Percentiles rank a stretch among this genome's conserved stretches.
Evolutionary conservation across 2,113 vertebrate genomes (phyloP).

Genomic region (Anoplopoma fimbria): DNA sequence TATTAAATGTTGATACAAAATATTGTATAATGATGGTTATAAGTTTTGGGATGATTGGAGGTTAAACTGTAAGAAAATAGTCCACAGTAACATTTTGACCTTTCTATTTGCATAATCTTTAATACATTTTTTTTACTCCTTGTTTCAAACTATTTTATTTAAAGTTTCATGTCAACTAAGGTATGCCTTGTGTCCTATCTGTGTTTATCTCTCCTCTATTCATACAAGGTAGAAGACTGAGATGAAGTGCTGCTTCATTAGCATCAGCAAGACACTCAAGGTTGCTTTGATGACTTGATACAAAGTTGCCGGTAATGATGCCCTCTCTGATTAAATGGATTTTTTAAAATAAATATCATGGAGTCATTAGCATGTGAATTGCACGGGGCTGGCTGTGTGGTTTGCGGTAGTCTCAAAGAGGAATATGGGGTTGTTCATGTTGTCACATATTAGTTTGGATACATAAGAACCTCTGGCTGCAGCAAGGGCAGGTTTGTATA

Average conservation of each 20-base stretch:
- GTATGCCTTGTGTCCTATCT: neutral
- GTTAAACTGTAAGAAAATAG: conserved; percentile 3
- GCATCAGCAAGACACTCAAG: neutral
- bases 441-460: neutral
- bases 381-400: neutral
- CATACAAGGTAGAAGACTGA: neutral
- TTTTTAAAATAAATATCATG: neutral
- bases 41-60: conserved; percentile 9
- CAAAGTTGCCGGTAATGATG: neutral
- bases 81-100: neutral
- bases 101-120: conserved; percentile 8
- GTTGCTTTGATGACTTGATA: neutral
- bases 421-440: neutral
- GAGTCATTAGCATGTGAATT: neutral
- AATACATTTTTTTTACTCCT: neutral
- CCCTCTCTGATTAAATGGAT: neutral
- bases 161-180: neutral
- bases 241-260: neutral
- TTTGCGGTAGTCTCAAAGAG: neutral
- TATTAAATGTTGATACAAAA: conserved; percentile 16
- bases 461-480: neutral
- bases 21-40: conserved; percentile 12
- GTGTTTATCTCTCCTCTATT: neutral
- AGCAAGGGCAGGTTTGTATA: neutral
- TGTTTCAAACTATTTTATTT: neutral